Conservation (phyloP, 2,797 vertebrate species). For the Momotus momota region DNA sequence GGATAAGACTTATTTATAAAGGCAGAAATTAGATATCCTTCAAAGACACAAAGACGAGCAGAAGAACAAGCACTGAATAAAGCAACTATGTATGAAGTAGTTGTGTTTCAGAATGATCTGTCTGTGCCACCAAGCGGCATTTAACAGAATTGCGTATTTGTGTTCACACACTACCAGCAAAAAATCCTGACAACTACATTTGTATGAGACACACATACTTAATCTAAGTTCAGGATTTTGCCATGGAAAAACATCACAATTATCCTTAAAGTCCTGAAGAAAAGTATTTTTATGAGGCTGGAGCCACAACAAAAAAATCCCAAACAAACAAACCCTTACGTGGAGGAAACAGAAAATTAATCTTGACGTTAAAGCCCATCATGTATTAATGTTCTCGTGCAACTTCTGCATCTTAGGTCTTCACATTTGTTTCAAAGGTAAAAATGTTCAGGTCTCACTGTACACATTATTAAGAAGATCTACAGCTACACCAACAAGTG, state of each 20-base stretch:
- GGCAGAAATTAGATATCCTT: neutral
- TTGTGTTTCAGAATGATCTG: neutral
- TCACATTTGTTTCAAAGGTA: neutral
- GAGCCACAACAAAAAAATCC: neutral
- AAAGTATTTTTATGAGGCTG: neutral
- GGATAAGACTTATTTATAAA: neutral
- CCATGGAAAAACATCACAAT: neutral
- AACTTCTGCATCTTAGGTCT: neutral
- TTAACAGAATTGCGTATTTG: neutral
- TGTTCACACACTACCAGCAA: neutral
- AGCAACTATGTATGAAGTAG: fast-evolving
- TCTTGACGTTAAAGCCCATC: neutral
- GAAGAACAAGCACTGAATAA: neutral
- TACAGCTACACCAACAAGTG: neutral
- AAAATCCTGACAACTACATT: neutral
- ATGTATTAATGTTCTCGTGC: neutral
- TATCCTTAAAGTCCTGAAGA: neutral
- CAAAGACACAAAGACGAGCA: neutral
- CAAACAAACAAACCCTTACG: neutral
- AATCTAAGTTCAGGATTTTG: neutral
- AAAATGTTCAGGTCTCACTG: neutral
- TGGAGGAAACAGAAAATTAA: neutral
- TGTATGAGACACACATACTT: neutral
- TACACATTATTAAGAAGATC: neutral
- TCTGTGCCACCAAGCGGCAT: conserved; percentile 37